A percentile compares a stretch with the other conserved stretches of the same genome.
Conservation (phyloP, 2,113 vertebrate genomes). For the Pampusana beccarii region DNA sequence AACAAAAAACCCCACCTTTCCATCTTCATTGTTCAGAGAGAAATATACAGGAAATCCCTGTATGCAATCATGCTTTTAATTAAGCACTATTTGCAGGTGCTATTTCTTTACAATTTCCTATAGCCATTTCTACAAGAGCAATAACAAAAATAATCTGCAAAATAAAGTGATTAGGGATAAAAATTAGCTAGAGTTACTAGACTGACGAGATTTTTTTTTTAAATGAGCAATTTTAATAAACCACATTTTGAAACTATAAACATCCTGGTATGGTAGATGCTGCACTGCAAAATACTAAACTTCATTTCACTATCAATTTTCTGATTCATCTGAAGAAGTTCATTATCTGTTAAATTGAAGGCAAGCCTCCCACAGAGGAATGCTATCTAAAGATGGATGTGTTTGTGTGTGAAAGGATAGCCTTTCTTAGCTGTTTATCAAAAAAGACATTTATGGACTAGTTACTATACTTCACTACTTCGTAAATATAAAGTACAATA, state of each 20-base stretch:
- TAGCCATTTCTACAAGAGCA: constrained; percentile 7
- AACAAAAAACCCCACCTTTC: not conserved
- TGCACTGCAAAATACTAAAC: constrained; percentile 55
- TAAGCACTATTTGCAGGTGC: constrained; percentile 41
- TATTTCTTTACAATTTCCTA: constrained; percentile 23
- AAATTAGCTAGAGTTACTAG: constrained; percentile 47
- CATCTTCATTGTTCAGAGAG: not conserved
- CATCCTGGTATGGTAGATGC: not conserved
- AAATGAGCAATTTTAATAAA: constrained; percentile 53
- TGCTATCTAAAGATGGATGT: constrained; percentile 70
- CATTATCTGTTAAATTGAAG: constrained; percentile 77
- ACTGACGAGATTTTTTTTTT: not conserved
- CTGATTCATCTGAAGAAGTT: constrained; percentile 74
- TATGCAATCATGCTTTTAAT: constrained; percentile 57
- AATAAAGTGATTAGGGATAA: constrained; percentile 34
- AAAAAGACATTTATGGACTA: constrained; percentile 29
- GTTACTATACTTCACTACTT: constrained; percentile 51
- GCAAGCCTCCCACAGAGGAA: constrained; percentile 74
- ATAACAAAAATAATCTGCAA: constrained; percentile 42
- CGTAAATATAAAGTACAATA: constrained; percentile 57
- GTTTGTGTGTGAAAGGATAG: constrained; percentile 63
- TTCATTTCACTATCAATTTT: constrained; percentile 73
- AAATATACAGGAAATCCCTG: constrained; percentile 11
- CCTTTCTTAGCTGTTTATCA: constrained; percentile 59
- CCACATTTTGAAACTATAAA: constrained; percentile 39